Base-by-base conservation (phyloP, 2,797 vertebrate species). In the Chiroxiphia lanceolata region DNA sequence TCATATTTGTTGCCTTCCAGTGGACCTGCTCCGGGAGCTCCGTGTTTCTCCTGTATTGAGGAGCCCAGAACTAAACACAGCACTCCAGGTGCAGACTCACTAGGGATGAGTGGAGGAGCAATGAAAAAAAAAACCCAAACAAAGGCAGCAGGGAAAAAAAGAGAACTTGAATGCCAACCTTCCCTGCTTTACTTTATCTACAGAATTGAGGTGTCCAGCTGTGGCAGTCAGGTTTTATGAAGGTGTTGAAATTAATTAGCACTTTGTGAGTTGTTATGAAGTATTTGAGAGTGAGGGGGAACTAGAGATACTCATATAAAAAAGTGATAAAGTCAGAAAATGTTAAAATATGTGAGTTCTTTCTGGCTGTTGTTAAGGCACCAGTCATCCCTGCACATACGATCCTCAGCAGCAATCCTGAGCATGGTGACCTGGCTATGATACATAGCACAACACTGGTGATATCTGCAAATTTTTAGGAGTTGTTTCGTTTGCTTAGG, bases 361-460 rank as follows among this genome's bases (percentile, higher is more conserved):
- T 83, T 60, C 53, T 54, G 19, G 33, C n/a, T 0, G 0, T 60
- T 45, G 12, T 75, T 68, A 65, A 13, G 61, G 14, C 19, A 2
- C 3, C 12, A 6, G 26, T 65, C 38, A 29, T 45, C 7, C 27
- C 29, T 56, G 27, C 11, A 5, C 0, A 0, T 36, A 3, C 2
- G 22, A 14, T 57, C 23, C n/a, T 51, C 15, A 17, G 23, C 11
- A 51, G 13, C 33, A 17, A 11, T 77, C 14, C 47, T 4, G 29
- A 27, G 68, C 0, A 0, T 14, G 13, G 20, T 13, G 26, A 61
- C 69, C 34, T 83, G 45, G 3, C 45, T 81, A 29, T 56, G 38
- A 89, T 72, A 67, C 10, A 22, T 26, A 53, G 12, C 40, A 47
- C 53, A 47, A 13, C 8, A 15, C 23, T n/a, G 29, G 33, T 6